A percentile compares a stretch with the other conserved stretches of the same genome.
Conservation (phyloP, 2,113 vertebrate genomes). For the Anas platyrhynchos region DNA sequence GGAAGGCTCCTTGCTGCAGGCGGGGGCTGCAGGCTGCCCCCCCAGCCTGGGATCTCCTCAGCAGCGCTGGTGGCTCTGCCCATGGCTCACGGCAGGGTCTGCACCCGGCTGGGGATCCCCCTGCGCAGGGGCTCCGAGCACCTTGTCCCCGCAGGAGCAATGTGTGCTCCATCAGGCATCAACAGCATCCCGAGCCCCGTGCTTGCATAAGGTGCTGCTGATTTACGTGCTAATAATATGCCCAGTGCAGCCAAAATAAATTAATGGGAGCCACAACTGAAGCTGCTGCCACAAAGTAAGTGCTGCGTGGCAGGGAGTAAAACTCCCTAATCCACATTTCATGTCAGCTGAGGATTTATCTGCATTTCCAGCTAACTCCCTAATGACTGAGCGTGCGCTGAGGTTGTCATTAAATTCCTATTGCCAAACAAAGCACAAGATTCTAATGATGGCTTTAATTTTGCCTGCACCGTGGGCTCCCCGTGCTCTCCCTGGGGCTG, state of each 20-base stretch:
- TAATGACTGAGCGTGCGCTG: not conserved
- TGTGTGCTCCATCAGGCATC: fast-evolving
- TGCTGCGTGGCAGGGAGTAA: not conserved
- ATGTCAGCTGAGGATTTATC: not conserved
- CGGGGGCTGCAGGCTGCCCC: not conserved
- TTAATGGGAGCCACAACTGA: not conserved
- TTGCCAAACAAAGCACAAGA: not conserved
- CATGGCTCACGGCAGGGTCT: no score
- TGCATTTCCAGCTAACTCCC: not conserved
- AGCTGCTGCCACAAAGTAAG: not conserved
- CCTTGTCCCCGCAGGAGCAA: not conserved
- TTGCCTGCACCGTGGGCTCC: no score
- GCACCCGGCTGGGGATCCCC: not conserved
- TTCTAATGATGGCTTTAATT: not conserved
- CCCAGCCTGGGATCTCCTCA: not conserved
- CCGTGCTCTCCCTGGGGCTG: not conserved
- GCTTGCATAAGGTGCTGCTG: not conserved
- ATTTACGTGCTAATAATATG: not conserved
- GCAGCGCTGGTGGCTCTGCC: no score
- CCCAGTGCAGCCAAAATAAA: not conserved
- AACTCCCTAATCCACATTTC: not conserved
- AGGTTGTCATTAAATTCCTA: not conserved
- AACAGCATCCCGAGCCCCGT: not conserved
- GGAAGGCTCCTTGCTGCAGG: fast-evolving
- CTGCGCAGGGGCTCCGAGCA: not conserved